phyloP scores from a whole-genome alignment of 2,888 invertebrate species.

The Anoplius nigerrimus region DNA sequence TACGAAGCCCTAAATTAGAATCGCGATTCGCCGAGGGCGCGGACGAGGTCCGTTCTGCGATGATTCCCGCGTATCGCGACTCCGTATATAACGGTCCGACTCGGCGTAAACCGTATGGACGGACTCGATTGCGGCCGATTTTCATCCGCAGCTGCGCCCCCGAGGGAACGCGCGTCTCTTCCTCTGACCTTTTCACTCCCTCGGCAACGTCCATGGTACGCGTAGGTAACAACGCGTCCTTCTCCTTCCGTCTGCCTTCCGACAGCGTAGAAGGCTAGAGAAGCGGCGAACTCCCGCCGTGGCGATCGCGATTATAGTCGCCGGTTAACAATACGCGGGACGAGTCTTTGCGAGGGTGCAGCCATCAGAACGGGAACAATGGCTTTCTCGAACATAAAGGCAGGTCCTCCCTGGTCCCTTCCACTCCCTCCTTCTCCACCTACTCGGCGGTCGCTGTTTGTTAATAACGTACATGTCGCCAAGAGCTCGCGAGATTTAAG shows the following conservation, averaged over 20 bases:
- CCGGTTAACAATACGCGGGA: conserved; percentile 38
- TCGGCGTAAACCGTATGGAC: no score
- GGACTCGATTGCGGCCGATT: no score
- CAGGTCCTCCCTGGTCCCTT: conserved; percentile 19
- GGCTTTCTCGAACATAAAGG: conserved; percentile 30
- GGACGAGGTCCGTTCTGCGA: no score
- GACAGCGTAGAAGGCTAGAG: not conserved
- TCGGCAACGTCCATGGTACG: not conserved
- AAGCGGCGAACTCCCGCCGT: not conserved
- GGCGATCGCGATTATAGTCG: conserved; percentile 20
- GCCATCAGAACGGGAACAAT: conserved; percentile 46
- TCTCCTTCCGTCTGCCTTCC: not conserved
- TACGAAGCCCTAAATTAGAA: no score
- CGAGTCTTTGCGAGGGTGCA: conserved; percentile 39
- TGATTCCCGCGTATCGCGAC: no score
- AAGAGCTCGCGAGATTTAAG: conserved; percentile 30
- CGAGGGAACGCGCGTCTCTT: not conserved
- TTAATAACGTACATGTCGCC: conserved; percentile 40
- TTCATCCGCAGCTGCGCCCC: no score
- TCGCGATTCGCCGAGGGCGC: no score
- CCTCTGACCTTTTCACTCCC: not conserved
- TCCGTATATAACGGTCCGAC: no score
- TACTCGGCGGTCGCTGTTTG: not conserved
- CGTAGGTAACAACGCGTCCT: not conserved
- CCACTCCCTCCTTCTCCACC: conserved; percentile 8